Base-by-base conservation (phyloP, 1,140 invertebrate species). In the Apis cerana region DNA sequence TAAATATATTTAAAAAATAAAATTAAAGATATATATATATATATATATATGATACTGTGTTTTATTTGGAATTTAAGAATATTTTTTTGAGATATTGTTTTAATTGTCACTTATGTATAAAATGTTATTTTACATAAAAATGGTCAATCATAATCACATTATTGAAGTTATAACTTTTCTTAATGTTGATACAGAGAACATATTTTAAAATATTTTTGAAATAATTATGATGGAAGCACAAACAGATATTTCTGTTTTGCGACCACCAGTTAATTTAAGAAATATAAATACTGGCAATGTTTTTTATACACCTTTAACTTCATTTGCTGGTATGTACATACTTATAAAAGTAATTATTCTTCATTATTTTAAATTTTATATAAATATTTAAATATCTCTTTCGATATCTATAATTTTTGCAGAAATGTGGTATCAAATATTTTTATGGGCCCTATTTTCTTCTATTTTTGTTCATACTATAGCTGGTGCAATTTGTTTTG, bases 391-490 rank as follows among this genome's bases (percentile, higher is more conserved):
- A 59, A 61, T 11, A 11, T 71, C 7, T 23, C 33, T 52, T 17
- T 52, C 56, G 10, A 64, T 71, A 48, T 52, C 54, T 48, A 50
- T 74, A 72, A 71, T 15, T 75, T 96, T 97, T 94, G 93, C 96
- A 95, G 98, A 98, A 94, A 99, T 99, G 97, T 99, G 98, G 98
- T 99, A 99, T 93, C 97, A 98, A 90, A 96, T 99, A 89, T 98
- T 98, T 95, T 94, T 99, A 77, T 99, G 98, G 98, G 97, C 98
- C 23, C 94, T 99, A 88, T 98, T 98, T 92, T 98, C 98, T 21
- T 99, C 98, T 43, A 95, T 99, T 90, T 96, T 99, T 91, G 97
- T 99, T 69, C 98, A 99, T 93, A 96, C 97, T 27, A 96, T 98
- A 90, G 98, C 98, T 80, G 97, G 97, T n/a, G 93, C 97, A 27